Evolutionary conservation across 2,888 invertebrate genomes (phyloP).

Genomic region (Hypomecis atomaria): DNA sequence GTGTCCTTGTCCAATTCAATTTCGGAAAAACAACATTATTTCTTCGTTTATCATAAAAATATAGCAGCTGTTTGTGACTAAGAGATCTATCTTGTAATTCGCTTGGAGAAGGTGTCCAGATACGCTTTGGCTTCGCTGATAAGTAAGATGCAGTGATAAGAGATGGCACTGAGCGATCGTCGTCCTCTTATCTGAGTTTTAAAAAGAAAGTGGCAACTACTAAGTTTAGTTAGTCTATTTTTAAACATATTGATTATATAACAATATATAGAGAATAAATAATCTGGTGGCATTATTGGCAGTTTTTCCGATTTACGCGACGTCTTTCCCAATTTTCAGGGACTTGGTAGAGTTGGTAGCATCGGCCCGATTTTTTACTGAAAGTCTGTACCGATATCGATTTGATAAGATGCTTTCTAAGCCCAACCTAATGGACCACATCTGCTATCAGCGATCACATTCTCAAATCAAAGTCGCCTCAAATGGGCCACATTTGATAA

Average conservation of each 20-base stretch:
- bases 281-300: too few relatives aligned
- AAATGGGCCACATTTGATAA: conserved; percentile 26
- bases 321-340: too few relatives aligned
- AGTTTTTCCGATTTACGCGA: too few relatives aligned
- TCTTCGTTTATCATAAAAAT: conserved; percentile 23
- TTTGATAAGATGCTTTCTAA: too few relatives aligned
- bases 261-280: not conserved
- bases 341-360: too few relatives aligned
- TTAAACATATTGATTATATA: not conserved
- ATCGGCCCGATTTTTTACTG: too few relatives aligned
- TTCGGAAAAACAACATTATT: conserved; percentile 33
- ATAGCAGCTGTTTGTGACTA: conserved; percentile 36
- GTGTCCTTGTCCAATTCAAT: conserved; percentile 27
- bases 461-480: not conserved
- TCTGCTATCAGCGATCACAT: too few relatives aligned
- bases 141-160: conserved; percentile 18
- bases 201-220: not conserved
- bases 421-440: too few relatives aligned
- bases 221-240: conserved; percentile 5
- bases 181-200: not conserved
- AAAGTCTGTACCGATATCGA: too few relatives aligned
- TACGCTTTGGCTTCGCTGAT: conserved; percentile 35
- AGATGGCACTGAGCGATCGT: conserved; percentile 6
- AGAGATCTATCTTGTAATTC: conserved; percentile 35
- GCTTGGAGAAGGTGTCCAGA: conserved; percentile 30